phyloP scores from a whole-genome alignment of 2,888 invertebrate genomes.

The Apodemia hepburni region DNA sequence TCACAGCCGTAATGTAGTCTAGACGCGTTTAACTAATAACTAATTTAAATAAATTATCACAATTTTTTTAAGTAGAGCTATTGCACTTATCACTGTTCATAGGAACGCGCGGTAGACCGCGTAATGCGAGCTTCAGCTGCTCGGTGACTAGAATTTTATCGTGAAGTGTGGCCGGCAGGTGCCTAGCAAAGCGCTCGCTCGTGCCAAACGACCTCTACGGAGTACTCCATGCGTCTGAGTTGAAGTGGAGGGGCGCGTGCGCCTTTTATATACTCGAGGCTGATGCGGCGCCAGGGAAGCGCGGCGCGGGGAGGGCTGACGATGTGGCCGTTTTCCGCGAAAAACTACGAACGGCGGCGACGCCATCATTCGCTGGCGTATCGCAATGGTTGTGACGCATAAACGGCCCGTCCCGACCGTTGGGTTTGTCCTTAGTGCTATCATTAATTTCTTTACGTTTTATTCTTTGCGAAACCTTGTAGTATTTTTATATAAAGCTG shows the following conservation, averaged over 20 bases:
- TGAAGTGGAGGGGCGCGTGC: conserved; percentile 69
- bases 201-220: conserved; percentile 82
- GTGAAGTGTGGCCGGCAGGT: conserved; percentile 78
- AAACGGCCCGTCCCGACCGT: conserved; percentile 57
- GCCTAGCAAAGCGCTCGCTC: conserved; percentile 82
- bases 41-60: conserved; percentile 78
- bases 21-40: conserved; percentile 65
- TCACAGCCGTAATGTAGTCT: conserved; percentile 75
- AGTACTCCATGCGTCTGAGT: conserved; percentile 81
- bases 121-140: conserved; percentile 73
- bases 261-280: conserved; percentile 68
- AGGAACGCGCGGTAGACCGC: conserved; percentile 77
- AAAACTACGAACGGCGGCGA: conserved; percentile 64
- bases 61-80: conserved; percentile 71
- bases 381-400: conserved; percentile 63
- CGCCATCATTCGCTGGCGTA: conserved; percentile 54
- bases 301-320: conserved; percentile 41
- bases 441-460: conserved; percentile 36
- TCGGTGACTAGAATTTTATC: conserved; percentile 77
- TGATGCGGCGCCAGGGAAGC: conserved; percentile 57
- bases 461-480: conserved; percentile 36
- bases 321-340: conserved; percentile 74
- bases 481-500: conserved; percentile 42
- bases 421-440: conserved; percentile 42
- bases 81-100: conserved; percentile 80